Conservation (phyloP, 92 coral and sea anemone species). For the Porites lobata region DNA sequence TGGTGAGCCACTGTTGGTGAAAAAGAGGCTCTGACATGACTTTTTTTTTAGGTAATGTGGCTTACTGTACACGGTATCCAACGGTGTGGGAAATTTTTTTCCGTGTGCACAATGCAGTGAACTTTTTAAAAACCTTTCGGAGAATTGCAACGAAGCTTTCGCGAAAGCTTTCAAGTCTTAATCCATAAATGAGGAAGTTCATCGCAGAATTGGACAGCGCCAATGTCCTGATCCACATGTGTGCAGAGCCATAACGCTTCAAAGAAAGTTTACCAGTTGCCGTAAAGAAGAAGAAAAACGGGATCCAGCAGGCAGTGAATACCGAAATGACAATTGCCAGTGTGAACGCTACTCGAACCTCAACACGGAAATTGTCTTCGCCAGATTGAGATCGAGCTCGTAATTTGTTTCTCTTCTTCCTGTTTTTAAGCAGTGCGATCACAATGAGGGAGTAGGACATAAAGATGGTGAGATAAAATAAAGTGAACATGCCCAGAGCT, state of each 20-base stretch:
- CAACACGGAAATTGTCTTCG: neutral
- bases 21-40: too few relatives aligned
- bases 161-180: neutral
- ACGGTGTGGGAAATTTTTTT: too few relatives aligned
- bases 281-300: neutral
- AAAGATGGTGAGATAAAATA: neutral
- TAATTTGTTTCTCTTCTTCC: neutral
- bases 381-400: neutral
- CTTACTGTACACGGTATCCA: too few relatives aligned
- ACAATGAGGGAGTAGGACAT: slow-evolving; percentile 5
- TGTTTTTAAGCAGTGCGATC: slow-evolving; percentile 7
- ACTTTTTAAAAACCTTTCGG: neutral
- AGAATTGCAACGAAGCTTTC: neutral
- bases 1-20: too few relatives aligned
- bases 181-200: slow-evolving; percentile 31
- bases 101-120: too few relatives aligned
- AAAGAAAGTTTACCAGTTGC: neutral
- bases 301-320: slow-evolving; percentile 19
- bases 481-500: neutral
- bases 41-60: too few relatives aligned
- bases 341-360: slow-evolving; percentile 10
- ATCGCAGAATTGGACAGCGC: slow-evolving; percentile 6
- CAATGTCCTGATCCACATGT: slow-evolving; percentile 18
- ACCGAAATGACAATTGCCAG: slow-evolving; percentile 12
- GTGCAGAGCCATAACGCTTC: neutral